phyloP scores from a whole-genome alignment of 2,797 vertebrate species.

The Hemitrygon akajei region DNA sequence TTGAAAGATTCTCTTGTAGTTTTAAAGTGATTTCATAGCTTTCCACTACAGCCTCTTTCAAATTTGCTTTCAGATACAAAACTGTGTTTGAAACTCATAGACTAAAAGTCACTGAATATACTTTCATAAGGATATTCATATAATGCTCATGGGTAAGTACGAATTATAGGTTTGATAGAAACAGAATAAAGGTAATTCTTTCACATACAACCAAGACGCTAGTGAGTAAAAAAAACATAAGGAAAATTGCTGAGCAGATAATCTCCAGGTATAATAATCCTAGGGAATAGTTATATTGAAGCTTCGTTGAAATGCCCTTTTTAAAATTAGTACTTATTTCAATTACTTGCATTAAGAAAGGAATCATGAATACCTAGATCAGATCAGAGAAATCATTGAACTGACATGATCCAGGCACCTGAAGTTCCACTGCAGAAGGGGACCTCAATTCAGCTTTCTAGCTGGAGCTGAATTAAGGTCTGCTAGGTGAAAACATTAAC shows the following conservation, averaged over 20 bases:
- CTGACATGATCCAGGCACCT: background rate
- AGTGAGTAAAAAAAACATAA: conserved; percentile 3
- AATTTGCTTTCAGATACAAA: background rate
- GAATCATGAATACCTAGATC: background rate
- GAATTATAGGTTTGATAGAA: background rate
- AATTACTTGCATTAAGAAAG: background rate
- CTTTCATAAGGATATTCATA: background rate
- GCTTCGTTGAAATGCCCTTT: background rate
- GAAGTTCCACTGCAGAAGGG: background rate
- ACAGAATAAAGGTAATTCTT: background rate
- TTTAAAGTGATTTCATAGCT: background rate
- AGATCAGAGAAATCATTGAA: background rate
- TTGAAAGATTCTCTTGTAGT: background rate
- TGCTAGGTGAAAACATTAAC: too few relatives aligned
- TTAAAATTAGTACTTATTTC: background rate
- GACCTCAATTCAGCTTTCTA: background rate
- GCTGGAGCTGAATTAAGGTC: background rate
- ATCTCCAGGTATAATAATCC: background rate
- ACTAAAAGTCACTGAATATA: background rate
- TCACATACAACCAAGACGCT: background rate
- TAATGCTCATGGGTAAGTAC: too few relatives aligned
- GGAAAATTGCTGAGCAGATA: background rate
- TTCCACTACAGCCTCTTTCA: background rate
- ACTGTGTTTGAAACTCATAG: too few relatives aligned
- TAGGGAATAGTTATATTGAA: background rate